Conservation (phyloP, 2,113 vertebrate species). For the Oncorhynchus kisutch region DNA sequence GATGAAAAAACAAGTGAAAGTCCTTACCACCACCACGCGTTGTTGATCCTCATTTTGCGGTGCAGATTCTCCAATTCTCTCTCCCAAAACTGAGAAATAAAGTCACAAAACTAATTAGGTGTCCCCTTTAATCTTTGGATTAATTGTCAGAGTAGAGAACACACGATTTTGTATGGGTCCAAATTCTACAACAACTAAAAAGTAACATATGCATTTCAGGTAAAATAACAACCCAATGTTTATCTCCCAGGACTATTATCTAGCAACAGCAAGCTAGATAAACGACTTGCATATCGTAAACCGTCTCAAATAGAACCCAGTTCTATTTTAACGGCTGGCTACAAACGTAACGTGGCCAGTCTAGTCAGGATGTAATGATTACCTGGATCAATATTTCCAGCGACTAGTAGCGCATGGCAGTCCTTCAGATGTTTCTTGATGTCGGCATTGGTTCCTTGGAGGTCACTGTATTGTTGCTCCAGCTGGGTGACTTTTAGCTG, state of each 20-base stretch:
- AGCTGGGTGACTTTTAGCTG: background rate
- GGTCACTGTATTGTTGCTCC: background rate
- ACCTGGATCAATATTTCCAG: background rate
- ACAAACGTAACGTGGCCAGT: too few species aligned
- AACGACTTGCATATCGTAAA: background rate
- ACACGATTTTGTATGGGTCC: too few species aligned
- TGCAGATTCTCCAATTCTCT: conserved; percentile 52
- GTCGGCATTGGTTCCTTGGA: background rate
- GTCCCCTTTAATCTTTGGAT: too few species aligned
- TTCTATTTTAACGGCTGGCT: too few species aligned
- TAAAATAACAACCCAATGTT: too few species aligned
- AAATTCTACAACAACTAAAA: too few species aligned
- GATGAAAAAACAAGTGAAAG: too few species aligned
- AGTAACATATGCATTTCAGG: too few species aligned
- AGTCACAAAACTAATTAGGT: background rate
- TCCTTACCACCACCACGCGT: conserved; percentile 64
- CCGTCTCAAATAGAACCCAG: background rate
- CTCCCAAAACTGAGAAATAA: conserved; percentile 64
- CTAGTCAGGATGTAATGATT: background rate
- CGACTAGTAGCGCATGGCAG: background rate
- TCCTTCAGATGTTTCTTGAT: background rate
- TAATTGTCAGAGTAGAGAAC: too few species aligned
- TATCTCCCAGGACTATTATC: too few species aligned
- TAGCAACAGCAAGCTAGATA: too few species aligned
- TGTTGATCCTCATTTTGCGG: conserved; percentile 56